These are phyloP conservation scores for Enteromius trimaculatus DNA, from an alignment of 2,797 vertebrate genomes.

Conservation along the genomic window DNA sequence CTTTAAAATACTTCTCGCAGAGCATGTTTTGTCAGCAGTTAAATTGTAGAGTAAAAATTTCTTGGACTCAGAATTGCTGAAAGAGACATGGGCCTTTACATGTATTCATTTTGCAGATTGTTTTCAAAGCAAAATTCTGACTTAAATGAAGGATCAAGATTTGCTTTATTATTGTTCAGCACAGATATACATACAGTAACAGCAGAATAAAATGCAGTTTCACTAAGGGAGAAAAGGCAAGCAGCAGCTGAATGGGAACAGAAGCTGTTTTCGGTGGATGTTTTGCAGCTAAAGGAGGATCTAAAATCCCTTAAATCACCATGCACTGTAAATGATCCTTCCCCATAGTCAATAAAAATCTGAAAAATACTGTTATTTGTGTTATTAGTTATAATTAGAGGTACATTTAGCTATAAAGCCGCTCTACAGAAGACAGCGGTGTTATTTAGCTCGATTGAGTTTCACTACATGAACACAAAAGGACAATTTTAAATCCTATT, in stretches of 20 bases:
- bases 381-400: not conserved
- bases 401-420: not conserved
- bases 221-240: too few relatives aligned
- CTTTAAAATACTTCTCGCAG: not conserved
- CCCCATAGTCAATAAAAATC: not conserved
- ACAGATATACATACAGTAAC: not conserved
- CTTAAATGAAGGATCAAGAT: not conserved
- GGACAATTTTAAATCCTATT: not conserved
- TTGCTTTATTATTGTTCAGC: not conserved
- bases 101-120: conserved; percentile 2
- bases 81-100: not conserved
- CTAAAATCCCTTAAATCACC: not conserved
- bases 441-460: not conserved
- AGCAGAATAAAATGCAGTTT: not conserved
- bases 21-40: conserved; percentile 29
- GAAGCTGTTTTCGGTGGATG: not conserved
- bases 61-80: not conserved
- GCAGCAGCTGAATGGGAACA: not conserved
- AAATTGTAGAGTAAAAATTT: conserved; percentile 19
- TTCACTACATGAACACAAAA: not conserved
- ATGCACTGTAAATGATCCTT: not conserved
- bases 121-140: not conserved
- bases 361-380: not conserved
- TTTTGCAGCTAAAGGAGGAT: not conserved
- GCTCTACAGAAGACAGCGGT: not conserved